Evolutionary conservation across 2,888 invertebrate species (phyloP).

Genomic region (Sicus ferrugineus): DNA sequence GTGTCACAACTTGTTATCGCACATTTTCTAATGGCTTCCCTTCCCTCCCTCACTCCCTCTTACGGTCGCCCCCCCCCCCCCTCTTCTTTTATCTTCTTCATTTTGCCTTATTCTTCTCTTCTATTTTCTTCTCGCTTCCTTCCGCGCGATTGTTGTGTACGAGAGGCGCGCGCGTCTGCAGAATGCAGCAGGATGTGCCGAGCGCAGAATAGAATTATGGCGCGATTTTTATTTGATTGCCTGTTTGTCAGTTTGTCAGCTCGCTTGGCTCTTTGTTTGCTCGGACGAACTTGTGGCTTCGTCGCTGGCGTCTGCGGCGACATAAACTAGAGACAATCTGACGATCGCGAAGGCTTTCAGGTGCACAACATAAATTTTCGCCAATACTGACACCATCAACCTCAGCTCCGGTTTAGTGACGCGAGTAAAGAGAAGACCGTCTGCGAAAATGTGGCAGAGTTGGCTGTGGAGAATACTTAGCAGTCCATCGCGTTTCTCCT

Average conservation of each 20-base stretch:
- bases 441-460: too few species aligned
- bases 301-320: neutral
- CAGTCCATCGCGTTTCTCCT: too few species aligned
- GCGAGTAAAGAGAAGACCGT: too few species aligned
- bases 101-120: neutral
- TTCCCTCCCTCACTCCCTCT: neutral
- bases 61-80: neutral
- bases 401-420: too few species aligned
- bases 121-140: neutral
- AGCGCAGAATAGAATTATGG: neutral
- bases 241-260: conserved; percentile 4
- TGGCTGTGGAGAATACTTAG: too few species aligned
- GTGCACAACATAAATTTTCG: neutral
- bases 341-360: neutral
- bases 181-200: conserved; percentile 4
- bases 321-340: conserved; percentile 6
- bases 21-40: neutral
- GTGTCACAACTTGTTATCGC: conserved; percentile 24
- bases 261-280: neutral
- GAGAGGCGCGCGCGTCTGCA: neutral
- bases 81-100: neutral
- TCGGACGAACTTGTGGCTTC: neutral
- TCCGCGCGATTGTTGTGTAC: neutral
- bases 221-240: conserved; percentile 21
- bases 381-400: neutral